Evolutionary conservation across 2,797 vertebrate genomes (phyloP).

Genomic region (Pipistrellus pygmaeus): DNA sequence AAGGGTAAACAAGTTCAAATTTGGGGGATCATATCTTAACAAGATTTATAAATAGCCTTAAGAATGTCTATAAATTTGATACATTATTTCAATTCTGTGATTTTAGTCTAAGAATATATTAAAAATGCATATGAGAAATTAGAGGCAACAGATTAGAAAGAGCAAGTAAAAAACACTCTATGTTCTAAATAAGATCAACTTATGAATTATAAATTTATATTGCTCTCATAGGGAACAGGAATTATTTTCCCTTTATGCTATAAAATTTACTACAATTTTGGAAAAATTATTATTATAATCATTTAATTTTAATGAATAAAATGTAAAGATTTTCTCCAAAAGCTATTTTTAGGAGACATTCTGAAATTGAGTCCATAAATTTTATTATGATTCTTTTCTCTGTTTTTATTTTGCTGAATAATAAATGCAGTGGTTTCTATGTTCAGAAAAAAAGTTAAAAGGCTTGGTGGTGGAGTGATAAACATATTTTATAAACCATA

Average conservation of each 20-base stretch:
- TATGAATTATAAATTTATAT: background rate
- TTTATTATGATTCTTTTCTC: background rate
- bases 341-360: background rate
- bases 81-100: too few species aligned
- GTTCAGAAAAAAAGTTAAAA: background rate
- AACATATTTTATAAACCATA: background rate
- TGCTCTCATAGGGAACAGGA: background rate
- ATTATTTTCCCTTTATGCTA: background rate
- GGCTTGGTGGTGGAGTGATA: background rate
- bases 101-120: background rate
- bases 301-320: constrained; percentile 4
- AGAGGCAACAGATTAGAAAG: background rate
- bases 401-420: background rate
- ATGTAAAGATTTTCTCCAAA: background rate
- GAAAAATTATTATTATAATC: background rate
- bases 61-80: background rate
- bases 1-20: background rate
- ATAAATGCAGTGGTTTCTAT: background rate
- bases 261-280: background rate
- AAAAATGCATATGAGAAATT: background rate
- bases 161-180: background rate
- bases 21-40: background rate
- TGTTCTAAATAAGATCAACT: background rate
- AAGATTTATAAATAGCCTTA: background rate
- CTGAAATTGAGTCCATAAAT: background rate